These are phyloP conservation scores for Phasianus colchicus DNA, from an alignment of 2,113 vertebrate genomes.

Conservation along the genomic window DNA sequence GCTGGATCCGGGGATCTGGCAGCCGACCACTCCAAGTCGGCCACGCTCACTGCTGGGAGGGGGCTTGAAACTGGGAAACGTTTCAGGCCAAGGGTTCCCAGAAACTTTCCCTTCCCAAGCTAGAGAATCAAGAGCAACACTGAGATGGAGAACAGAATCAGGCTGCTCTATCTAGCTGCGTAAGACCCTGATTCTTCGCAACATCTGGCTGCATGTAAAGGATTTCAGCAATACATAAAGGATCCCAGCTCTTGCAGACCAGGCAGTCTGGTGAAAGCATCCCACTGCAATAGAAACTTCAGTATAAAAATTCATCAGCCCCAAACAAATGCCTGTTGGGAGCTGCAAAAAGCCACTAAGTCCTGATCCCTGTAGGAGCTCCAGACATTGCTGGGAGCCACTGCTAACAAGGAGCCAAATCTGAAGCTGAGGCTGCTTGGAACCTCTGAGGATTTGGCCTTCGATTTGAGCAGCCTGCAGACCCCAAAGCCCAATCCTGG, in stretches of 20 bases:
- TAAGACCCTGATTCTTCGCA: background rate
- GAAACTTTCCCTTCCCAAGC: background rate
- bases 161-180: rapidly evolving
- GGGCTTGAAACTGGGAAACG: background rate
- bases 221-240: background rate
- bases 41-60: background rate
- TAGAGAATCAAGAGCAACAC: background rate
- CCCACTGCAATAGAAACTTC: background rate
- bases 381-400: constrained; percentile 43
- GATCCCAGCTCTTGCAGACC: background rate
- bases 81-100: background rate
- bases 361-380: constrained; percentile 12
- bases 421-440: background rate
- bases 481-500: background rate
- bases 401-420: background rate
- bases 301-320: background rate
- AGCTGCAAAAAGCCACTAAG: background rate
- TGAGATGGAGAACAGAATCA: background rate
- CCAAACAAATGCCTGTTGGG: background rate
- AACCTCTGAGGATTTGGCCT: constrained; percentile 21
- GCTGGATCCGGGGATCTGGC: background rate
- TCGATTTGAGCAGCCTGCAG: background rate
- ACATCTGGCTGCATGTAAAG: background rate
- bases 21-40: background rate
- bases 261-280: background rate